Percentiles rank a stretch among this genome's conserved stretches.
phyloP scores from a whole-genome alignment of 2,888 invertebrate genomes.

The Alitta virens region DNA sequence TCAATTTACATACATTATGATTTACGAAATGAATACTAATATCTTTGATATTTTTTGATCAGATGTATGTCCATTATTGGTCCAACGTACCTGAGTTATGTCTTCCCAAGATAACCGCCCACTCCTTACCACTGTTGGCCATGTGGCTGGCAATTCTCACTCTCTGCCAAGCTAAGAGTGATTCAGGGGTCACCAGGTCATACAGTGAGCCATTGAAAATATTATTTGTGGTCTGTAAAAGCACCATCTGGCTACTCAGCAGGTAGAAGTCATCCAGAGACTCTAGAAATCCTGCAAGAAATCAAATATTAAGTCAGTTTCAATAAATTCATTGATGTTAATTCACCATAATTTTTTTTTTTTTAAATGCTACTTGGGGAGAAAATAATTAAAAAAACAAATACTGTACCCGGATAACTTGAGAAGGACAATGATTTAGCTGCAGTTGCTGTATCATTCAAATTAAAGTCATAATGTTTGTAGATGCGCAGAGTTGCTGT shows the following conservation, averaged over 20 bases:
- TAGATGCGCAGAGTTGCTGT: constrained; percentile 50
- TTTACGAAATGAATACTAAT: too few species aligned
- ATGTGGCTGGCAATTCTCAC: constrained; percentile 52
- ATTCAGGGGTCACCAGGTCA: constrained; percentile 37
- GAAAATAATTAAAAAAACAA: not conserved
- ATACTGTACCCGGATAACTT: constrained; percentile 48
- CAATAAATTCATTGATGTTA: not conserved
- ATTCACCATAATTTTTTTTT: not conserved
- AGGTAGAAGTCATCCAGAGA: constrained; percentile 54
- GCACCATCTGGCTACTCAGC: constrained; percentile 44
- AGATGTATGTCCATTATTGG: too few species aligned
- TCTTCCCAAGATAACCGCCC: constrained; percentile 39
- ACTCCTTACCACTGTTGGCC: constrained; percentile 46
- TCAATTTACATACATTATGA: too few species aligned
- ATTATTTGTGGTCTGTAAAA: constrained; percentile 53
- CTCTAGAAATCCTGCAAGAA: constrained; percentile 44
- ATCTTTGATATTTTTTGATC: too few species aligned
- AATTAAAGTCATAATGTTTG: constrained; percentile 51
- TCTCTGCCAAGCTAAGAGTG: constrained; percentile 52
- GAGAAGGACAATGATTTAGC: constrained; percentile 46
- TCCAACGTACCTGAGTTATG: constrained; percentile 51
- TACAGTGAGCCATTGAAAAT: constrained; percentile 47
- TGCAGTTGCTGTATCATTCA: constrained; percentile 37
- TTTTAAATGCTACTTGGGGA: too few species aligned
- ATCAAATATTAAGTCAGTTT: too few species aligned